Evolutionary conservation across 1,140 invertebrate species (phyloP).

Genomic region (Neodiprion pinetum): DNA sequence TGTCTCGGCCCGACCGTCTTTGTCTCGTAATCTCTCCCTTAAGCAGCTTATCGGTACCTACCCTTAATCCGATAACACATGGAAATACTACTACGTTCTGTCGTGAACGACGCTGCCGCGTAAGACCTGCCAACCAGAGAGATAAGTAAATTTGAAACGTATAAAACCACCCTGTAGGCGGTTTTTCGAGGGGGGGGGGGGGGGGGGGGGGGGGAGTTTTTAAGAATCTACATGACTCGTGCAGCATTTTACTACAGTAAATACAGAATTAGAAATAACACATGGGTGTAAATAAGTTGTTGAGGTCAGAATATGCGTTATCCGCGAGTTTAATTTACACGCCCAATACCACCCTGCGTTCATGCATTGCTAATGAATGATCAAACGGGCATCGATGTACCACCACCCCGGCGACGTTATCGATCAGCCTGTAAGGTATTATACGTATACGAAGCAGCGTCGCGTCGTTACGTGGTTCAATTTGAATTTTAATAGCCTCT

Average conservation of each 20-base stretch:
- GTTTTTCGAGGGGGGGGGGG: no score
- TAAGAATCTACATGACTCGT: no score
- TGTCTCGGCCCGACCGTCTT: background rate
- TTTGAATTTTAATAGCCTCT: conserved; percentile 8
- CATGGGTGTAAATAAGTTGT: no score
- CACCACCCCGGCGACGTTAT: background rate
- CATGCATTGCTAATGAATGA: background rate
- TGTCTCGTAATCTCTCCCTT: conserved; percentile 1
- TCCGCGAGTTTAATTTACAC: no score
- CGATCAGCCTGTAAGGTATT: background rate
- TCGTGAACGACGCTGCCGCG: background rate
- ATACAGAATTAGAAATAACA: no score
- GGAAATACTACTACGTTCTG: conserved; percentile 2
- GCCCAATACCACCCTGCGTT: no score
- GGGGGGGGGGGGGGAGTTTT: no score
- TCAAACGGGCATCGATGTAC: background rate
- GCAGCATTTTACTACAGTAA: no score
- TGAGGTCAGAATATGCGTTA: no score
- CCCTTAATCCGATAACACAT: background rate
- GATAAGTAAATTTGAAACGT: background rate
- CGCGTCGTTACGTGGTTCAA: background rate
- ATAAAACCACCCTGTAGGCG: background rate
- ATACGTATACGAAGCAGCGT: background rate
- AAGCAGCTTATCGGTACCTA: background rate
- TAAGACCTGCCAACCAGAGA: background rate